These are phyloP conservation scores for Plecturocebus donacophilus DNA, from an alignment of 2,113 vertebrate species.

Conservation along the genomic window DNA sequence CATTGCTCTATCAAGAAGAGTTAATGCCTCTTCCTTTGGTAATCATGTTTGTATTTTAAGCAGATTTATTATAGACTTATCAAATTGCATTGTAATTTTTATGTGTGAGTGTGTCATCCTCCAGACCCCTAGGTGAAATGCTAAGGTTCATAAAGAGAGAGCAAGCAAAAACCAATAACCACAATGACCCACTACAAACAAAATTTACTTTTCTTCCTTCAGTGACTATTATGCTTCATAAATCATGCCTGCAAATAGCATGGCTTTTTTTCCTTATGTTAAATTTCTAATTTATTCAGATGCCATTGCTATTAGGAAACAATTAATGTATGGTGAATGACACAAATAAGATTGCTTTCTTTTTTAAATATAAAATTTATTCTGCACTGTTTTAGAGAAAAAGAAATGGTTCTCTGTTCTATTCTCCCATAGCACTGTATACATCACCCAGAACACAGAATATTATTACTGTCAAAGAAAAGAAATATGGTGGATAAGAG, in stretches of 20 bases:
- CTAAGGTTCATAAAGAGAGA: not conserved
- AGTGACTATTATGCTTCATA: not conserved
- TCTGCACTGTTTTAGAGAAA: not conserved
- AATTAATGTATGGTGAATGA: not conserved
- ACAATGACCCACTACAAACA: not conserved
- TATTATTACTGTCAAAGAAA: not conserved
- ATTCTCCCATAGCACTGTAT: not conserved
- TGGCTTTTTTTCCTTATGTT: not conserved
- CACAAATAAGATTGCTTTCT: not conserved
- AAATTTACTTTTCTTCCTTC: not conserved
- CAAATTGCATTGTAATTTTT: not conserved
- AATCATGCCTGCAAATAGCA: not conserved
- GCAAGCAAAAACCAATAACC: not conserved
- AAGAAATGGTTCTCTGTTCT: not conserved
- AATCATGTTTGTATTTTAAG: not conserved
- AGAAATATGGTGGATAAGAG: not conserved
- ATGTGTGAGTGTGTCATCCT: not conserved
- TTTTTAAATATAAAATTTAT: not conserved
- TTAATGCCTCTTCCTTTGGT: not conserved
- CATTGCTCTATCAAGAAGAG: not conserved
- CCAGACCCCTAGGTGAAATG: not conserved
- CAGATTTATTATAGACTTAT: not conserved
- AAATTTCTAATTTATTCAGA: not conserved
- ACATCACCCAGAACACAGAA: not conserved
- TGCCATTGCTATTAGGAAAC: not conserved